Conservation (phyloP, 2,797 vertebrate genomes). For the Carcharodon carcharias region DNA sequence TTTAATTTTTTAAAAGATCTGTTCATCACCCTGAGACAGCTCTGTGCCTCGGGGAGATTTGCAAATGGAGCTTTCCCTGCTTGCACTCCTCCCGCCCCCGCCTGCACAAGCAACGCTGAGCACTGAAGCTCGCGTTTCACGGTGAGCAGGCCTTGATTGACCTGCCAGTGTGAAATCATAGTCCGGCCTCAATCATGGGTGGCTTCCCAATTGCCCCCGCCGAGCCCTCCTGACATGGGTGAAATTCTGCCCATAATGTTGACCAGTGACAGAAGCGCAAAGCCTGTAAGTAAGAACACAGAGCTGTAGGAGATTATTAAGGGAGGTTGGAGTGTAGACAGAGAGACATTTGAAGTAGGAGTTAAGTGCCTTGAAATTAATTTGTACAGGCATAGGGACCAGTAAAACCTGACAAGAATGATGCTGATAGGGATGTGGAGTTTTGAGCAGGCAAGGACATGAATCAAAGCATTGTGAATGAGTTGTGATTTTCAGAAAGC, state of each 20-base stretch:
- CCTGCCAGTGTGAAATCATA: too few species aligned
- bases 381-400: not conserved
- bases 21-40: too few species aligned
- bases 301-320: not conserved
- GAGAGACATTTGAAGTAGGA: not conserved
- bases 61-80: too few species aligned
- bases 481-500: not conserved
- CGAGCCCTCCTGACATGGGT: too few species aligned
- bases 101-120: too few species aligned
- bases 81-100: too few species aligned
- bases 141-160: too few species aligned
- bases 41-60: too few species aligned
- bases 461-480: not conserved
- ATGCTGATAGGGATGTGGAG: not conserved
- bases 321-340: not conserved
- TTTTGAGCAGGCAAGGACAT: not conserved
- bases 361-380: not conserved
- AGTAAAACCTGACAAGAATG: not conserved
- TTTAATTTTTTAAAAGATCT: too few species aligned
- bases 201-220: too few species aligned
- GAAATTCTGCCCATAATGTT: not conserved
- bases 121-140: too few species aligned
- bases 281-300: not conserved
- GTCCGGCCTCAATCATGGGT: too few species aligned
- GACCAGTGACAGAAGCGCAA: not conserved